These are phyloP conservation scores for Coelinius sp. DNA, from an alignment of 2,888 invertebrate species.

Conservation along the genomic window DNA sequence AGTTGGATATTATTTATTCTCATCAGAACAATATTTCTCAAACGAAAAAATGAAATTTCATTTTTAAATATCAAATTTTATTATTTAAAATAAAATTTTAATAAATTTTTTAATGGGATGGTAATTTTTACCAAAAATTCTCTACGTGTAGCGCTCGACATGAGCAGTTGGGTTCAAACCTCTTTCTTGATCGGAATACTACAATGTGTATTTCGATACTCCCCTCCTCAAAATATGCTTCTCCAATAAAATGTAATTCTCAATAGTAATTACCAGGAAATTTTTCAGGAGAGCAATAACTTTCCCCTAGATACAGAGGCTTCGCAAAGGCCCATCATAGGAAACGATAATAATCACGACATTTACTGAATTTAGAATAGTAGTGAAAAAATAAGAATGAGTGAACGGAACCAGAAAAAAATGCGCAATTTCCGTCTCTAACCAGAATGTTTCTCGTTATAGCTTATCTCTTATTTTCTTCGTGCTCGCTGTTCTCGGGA, in stretches of 20 bases:
- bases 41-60: no score
- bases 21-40: no score
- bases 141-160: no score
- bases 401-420: slow-evolving; percentile 2
- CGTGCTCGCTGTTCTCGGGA: background rate
- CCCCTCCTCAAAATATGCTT: background rate
- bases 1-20: no score
- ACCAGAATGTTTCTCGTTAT: background rate
- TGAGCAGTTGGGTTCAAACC: no score
- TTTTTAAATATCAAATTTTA: no score
- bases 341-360: slow-evolving; percentile 27
- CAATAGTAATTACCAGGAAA: background rate
- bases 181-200: no score
- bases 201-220: background rate
- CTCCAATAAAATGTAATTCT: background rate
- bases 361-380: background rate
- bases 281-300: slow-evolving; percentile 22
- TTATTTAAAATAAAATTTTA: no score
- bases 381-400: slow-evolving; percentile 18
- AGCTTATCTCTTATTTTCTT: background rate
- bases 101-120: no score
- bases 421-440: slow-evolving; percentile 16
- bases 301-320: slow-evolving; percentile 4
- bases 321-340: slow-evolving; percentile 13
- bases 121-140: no score